Evolutionary conservation across 1,140 invertebrate genomes (phyloP).

Genomic region (Penaeus japonicus): DNA sequence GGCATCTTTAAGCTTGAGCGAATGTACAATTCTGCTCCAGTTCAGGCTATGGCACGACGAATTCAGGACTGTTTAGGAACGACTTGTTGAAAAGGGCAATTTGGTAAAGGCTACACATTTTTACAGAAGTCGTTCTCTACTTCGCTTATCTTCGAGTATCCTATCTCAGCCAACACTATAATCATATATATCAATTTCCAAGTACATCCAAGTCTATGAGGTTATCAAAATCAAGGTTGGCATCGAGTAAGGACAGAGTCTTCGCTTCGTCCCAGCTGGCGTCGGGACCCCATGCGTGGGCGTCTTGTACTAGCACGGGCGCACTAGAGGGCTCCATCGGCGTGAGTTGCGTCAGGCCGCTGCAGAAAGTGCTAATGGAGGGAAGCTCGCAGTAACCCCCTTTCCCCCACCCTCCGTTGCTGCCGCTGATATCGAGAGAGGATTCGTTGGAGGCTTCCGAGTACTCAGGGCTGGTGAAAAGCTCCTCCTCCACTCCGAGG

Average conservation of each 20-base stretch:
- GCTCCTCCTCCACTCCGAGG: slow-evolving; percentile 56
- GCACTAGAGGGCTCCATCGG: slow-evolving; percentile 45
- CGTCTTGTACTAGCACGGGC: slow-evolving; percentile 53
- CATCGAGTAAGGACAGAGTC: slow-evolving; percentile 55
- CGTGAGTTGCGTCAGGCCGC: slow-evolving; percentile 39
- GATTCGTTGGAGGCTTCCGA: slow-evolving; percentile 59
- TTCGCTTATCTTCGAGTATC: neutral
- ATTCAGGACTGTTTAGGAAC: slow-evolving; percentile 33
- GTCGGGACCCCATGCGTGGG: slow-evolving; percentile 52
- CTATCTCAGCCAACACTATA: neutral
- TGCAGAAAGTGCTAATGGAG: slow-evolving; percentile 34
- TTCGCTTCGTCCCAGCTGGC: slow-evolving; percentile 58
- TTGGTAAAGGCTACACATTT: neutral
- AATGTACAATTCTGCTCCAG: slow-evolving; percentile 7
- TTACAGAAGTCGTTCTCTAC: neutral
- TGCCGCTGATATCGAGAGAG: slow-evolving; percentile 47
- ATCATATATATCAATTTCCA: neutral
- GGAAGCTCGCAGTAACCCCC: slow-evolving; percentile 27
- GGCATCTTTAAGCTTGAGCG: neutral
- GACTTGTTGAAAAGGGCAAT: neutral
- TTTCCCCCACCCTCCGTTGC: slow-evolving; percentile 21
- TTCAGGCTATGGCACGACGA: slow-evolving; percentile 44
- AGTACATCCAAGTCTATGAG: slow-evolving; percentile 59
- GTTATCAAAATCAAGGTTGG: slow-evolving; percentile 60
- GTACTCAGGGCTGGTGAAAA: slow-evolving; percentile 56